These are phyloP conservation scores for Rhegmatorhina hoffmannsi DNA, from an alignment of 2,113 vertebrate species.

Conservation along the genomic window DNA sequence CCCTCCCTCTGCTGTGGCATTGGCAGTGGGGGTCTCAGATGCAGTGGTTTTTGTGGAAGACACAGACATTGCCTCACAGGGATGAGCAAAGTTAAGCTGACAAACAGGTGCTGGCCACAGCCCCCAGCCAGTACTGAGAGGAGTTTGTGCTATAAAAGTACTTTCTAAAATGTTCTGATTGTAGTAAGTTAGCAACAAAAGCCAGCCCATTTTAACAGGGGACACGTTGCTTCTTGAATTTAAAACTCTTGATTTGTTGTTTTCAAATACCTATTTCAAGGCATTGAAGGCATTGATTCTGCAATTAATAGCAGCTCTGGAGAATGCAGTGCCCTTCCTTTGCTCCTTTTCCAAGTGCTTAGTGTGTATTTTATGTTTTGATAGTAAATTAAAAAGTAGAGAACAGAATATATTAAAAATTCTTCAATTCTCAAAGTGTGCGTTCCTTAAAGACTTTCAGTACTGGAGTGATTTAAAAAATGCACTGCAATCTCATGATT, in stretches of 20 bases:
- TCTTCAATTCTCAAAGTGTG: conserved; percentile 8
- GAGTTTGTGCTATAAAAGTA: neutral
- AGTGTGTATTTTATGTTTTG: neutral
- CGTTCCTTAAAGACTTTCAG: conserved; percentile 45
- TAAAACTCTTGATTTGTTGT: neutral
- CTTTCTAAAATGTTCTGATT: neutral
- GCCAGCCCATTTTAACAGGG: neutral
- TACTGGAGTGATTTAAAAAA: conserved; percentile 52
- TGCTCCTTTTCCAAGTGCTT: neutral
- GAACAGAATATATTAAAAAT: conserved; percentile 4
- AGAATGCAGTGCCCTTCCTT: neutral
- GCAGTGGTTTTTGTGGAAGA: neutral
- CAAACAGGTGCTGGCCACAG: neutral
- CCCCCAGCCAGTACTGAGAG: neutral
- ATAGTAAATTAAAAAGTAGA: conserved; percentile 35
- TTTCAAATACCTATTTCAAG: neutral
- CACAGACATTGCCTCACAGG: accelerated
- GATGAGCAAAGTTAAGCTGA: neutral
- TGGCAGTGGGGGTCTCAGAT: neutral
- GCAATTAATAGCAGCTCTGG: neutral
- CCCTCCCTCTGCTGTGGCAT: neutral
- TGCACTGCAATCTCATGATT: conserved; percentile 36
- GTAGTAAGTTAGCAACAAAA: neutral
- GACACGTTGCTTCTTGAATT: neutral
- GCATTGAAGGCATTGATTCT: neutral